Base-by-base conservation (phyloP, 2,888 invertebrate genomes). In the Ormyrus rosae region DNA sequence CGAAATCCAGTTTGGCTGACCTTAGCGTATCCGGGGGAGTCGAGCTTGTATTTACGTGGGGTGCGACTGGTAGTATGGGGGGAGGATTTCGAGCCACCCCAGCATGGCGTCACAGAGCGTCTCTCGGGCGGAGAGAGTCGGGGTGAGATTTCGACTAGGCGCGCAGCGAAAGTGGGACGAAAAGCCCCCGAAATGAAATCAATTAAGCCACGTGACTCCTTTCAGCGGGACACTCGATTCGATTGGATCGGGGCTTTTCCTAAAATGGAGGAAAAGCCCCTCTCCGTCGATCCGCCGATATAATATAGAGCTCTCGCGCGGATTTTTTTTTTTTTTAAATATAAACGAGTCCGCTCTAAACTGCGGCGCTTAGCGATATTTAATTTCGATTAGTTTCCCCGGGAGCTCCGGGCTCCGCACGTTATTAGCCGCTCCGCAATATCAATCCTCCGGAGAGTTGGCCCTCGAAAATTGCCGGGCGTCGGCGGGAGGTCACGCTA, bases 101-200 rank as follows among this genome's bases (percentile, higher is more conserved):
- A 72, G 67, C 68, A 76, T 76, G 72, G 69, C 78, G 77, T 73
- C 70, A 48, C 61, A 61, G 58, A 56, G 70, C 55, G 61, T 34
- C 34, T 34, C 34, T 4, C 34, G 34, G 34, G 34, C 34, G 19
- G 10, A 4, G 10, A 1, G 46, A 9, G 68, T 10, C 34, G 48
- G 69, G 63, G 78, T 71, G 65, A 75, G 51, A 64, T 71, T 61
- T 64, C 19, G 65, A 34, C 56, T 10, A 51, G n/a, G 19, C 0
- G 19, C 0, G 60, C 56, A 63, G 81, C 75, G 83, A 77, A 85
- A 86, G 85, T 85, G 85, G 87, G 85, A 86, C 85, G 86, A 88
- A 87, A 88, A 87, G 84, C 89, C 89, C 86, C 87, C 85, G 89
- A 87, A 89, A 90, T 89, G 87, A 85, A 90, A 90, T 89, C 89